Evolutionary conservation across 2,113 vertebrate genomes (phyloP), one percentile per base, ranked within the genome.

Genomic region (Prunella fulvescens): DNA sequence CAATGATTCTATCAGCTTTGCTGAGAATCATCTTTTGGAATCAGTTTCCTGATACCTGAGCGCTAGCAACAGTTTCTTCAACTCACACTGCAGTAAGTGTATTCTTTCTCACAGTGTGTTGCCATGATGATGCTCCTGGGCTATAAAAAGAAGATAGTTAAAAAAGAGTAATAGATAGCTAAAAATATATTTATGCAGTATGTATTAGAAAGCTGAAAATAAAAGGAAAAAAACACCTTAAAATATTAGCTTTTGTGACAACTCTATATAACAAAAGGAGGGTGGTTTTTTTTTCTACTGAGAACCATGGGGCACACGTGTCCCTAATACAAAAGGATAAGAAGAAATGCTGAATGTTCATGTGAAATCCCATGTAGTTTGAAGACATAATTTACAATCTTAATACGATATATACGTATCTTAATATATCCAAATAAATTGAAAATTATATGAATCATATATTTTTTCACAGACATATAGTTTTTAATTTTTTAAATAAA

Each of bases 191-290:
- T 54, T 8, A 57, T 84, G 39, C 6, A 47, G 2, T 39, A 4
- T 60, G 35, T 11, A 33, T 57, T 65, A 62, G 35, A 81, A 86
- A 88, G 33, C 16, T 2, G 37, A 29, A 84, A 74, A 7, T n/a
- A 48, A 76, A 47, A 54, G 13, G 13, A 10, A 3, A 35, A 88
- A 62, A 35, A 0, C 3, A 45, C 0, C 3, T 25, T 28, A 20
- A 70, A 90, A 62, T 67, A 2, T 5, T 22, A 33, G 6, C 2
- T 58, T 57, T 74, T 58, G 3, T 81, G 20, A 77, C 29, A 48
- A 11, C 14, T 54, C 17, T 74, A 2, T 45, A 25, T 53, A 80
- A 64, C 3, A 60, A 69, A 72, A 61, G 3, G 3, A 40, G 3
- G 37, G 7, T 37, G 37, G 37, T 7, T 37, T 16, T 42, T 76